A percentile compares a stretch with the other conserved stretches of the same genome.
Conservation (phyloP, 2,888 invertebrate species). For the Acleris cristana region DNA sequence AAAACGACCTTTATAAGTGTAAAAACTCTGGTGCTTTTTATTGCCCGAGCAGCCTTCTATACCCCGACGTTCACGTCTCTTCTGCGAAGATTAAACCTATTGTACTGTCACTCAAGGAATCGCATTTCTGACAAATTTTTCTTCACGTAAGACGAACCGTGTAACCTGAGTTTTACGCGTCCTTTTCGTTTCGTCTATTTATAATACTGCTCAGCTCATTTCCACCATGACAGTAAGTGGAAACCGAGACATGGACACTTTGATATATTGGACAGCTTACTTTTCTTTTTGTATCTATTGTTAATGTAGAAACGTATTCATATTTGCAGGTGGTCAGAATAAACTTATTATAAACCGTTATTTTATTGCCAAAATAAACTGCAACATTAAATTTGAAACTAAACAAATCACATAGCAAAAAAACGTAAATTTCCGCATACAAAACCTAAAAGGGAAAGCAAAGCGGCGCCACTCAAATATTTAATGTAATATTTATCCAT, state of each 20-base stretch:
- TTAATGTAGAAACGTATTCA: neutral
- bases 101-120: constrained; percentile 74
- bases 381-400: no score
- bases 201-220: constrained; percentile 65
- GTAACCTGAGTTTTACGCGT: constrained; percentile 66
- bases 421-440: no score
- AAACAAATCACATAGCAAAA: no score
- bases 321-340: neutral
- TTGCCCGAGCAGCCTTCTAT: constrained; percentile 48
- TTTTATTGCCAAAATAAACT: no score
- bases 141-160: constrained; percentile 61
- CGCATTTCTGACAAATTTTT: constrained; percentile 73
- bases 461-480: no score
- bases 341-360: neutral
- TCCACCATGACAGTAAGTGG: constrained; percentile 62
- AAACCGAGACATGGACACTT: constrained; percentile 53
- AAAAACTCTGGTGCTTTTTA: constrained; percentile 48
- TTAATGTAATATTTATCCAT: no score
- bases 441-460: no score
- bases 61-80: constrained; percentile 61
- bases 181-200: constrained; percentile 66
- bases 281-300: constrained; percentile 23
- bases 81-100: constrained; percentile 74
- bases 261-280: constrained; percentile 36
- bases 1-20: neutral